Evolutionary conservation across 2,113 vertebrate species (phyloP), one percentile per base, ranked within the genome.

Genomic region (Chionomys nivalis): DNA sequence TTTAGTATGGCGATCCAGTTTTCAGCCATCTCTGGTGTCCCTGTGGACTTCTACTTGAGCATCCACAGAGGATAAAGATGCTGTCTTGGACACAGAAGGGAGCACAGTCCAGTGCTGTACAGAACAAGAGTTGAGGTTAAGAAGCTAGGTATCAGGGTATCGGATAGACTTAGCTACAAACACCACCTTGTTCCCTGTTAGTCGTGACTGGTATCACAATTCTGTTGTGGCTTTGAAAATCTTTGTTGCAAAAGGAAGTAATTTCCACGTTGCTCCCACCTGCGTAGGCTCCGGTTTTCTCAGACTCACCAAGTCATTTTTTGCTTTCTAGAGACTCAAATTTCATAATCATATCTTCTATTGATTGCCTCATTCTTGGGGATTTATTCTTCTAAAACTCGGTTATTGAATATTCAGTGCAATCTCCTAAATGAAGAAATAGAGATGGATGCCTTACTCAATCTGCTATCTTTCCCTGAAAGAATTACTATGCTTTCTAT

Each of bases 371-470:
- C 24, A 68, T 94, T 89, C 58, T 88, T 82, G 12, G 26, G 14
- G 42, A 87, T 89, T 94, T 94, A 78, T 39, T 6, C 33, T 42
- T 96, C 78, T 42, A 66, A 90, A 86, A 49, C 68, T 55, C 24
- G 82, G 28, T 58, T 90, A 55, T 77, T 83, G n/a, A 87, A 73
- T 87, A 58, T 78, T 93, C 70, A 68, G 68, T 95, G 83, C 47
- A 68, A 86, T 96, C 77, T 93, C 28, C 65, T 72, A 31, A 96
- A 70, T 87, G 68, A 95, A 47, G 55, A 90, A 85, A 93, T 90
- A 73, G 39, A 93, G 23, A 68, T 16, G 26, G 70, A 16, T 89
- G 7, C 78, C n/a, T 90, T 70, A 58, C 94, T 94, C 66, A 90
- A n/a, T 55, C 39, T 93, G 28, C 28, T 5, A 11, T 88, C 49